Evolutionary conservation across 1,140 invertebrate genomes (phyloP).

Genomic region (Apis dorsata): DNA sequence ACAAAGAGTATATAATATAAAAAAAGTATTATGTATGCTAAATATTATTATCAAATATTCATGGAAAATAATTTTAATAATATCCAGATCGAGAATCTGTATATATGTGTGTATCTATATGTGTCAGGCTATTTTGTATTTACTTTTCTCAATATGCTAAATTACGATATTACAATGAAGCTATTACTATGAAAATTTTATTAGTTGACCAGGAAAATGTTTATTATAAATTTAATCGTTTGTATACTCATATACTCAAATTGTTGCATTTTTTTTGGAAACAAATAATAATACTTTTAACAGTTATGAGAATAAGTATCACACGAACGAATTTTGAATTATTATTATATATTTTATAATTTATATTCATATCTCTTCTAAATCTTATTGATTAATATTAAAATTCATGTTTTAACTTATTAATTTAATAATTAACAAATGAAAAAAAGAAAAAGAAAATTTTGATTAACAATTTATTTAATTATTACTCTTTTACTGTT

Average conservation of each 20-base stretch:
- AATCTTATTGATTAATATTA: no score
- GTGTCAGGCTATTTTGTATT: no score
- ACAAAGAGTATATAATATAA: slow-evolving; percentile 24
- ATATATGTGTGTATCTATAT: no score
- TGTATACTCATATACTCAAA: background rate
- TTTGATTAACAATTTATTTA: background rate
- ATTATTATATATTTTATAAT: background rate
- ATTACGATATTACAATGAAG: background rate
- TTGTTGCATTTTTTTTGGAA: slow-evolving; percentile 10
- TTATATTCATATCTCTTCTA: background rate
- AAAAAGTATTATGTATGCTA: background rate
- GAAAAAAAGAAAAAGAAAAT: background rate
- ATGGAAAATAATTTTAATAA: background rate
- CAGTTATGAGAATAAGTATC: slow-evolving; percentile 16
- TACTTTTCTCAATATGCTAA: background rate
- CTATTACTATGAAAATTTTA: slow-evolving; percentile 43
- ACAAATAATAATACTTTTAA: slow-evolving; percentile 8
- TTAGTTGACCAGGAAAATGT: background rate
- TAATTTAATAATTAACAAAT: no score
- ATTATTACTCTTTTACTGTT: background rate
- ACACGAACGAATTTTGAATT: slow-evolving; percentile 4
- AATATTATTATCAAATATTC: background rate
- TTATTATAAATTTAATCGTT: slow-evolving; percentile 23
- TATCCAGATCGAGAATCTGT: background rate
- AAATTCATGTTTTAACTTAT: no score